These are phyloP conservation scores for Apolygus lucorum DNA, from an alignment of 1,140 invertebrate genomes.

Conservation along the genomic window DNA sequence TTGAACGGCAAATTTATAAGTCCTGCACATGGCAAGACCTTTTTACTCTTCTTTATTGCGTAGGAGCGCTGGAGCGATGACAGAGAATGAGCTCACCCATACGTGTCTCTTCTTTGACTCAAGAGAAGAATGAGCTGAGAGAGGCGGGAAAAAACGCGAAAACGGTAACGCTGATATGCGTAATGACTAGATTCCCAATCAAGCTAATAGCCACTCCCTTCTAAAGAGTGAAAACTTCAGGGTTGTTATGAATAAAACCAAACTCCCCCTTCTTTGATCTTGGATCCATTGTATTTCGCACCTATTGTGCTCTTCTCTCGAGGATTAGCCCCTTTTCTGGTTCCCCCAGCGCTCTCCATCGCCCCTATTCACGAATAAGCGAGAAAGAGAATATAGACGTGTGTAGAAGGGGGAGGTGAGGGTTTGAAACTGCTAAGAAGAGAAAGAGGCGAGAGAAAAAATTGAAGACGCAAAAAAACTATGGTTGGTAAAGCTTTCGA, in stretches of 20 bases:
- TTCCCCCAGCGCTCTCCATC: background rate
- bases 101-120: too few species aligned
- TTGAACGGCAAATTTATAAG: too few species aligned
- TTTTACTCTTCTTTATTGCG: too few species aligned
- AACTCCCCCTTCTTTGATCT: conserved; percentile 7
- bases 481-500: background rate
- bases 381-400: background rate
- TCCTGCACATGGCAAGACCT: too few species aligned
- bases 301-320: background rate
- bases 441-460: background rate
- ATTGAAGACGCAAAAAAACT: background rate
- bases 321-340: conserved; percentile 10
- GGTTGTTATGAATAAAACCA: conserved; percentile 1
- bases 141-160: too few species aligned
- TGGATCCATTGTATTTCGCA: conserved; percentile 10
- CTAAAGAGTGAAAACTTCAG: background rate
- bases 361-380: background rate
- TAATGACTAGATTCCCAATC: conserved; percentile 14
- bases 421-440: background rate
- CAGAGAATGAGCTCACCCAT: too few species aligned
- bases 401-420: background rate
- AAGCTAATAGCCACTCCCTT: background rate
- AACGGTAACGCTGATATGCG: conserved; percentile 7
- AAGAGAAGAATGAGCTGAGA: too few species aligned
- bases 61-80: too few species aligned